These are phyloP conservation scores for Crypturellus undulatus DNA, from an alignment of 2,113 vertebrate genomes.

Conservation along the genomic window DNA sequence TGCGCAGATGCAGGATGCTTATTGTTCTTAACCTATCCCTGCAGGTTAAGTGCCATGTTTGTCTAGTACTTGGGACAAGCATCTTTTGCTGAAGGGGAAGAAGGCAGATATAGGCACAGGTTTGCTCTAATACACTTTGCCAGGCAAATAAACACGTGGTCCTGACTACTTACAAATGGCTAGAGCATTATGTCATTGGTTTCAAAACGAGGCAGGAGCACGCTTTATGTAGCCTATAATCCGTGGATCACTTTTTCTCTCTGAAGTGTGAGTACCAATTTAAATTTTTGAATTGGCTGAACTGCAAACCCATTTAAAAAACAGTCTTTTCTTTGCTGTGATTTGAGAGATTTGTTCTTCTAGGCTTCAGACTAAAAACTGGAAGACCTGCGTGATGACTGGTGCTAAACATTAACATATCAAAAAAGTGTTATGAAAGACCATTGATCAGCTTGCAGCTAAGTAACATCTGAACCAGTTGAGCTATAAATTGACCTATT, in stretches of 20 bases:
- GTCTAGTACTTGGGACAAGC: fast-evolving
- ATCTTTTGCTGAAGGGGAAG: not conserved
- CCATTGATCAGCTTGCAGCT: not conserved
- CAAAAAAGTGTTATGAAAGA: not conserved
- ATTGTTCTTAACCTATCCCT: not conserved
- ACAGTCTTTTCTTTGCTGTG: not conserved
- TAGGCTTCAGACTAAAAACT: not conserved
- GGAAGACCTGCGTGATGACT: not conserved
- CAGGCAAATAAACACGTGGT: not conserved
- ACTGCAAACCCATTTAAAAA: not conserved
- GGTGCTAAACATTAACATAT: not conserved
- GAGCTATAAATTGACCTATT: not conserved
- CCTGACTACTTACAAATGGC: not conserved
- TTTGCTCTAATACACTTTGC: not conserved
- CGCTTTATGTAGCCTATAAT: not conserved
- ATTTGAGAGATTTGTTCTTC: not conserved
- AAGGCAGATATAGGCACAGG: not conserved
- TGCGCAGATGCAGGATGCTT: fast-evolving
- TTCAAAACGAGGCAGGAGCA: not conserved
- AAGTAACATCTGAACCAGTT: not conserved
- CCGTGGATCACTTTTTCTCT: not conserved
- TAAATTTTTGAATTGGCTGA: not conserved
- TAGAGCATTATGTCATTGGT: not conserved
- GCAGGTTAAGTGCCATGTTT: not conserved
- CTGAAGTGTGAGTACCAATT: not conserved